A percentile compares a stretch with the other conserved stretches of the same genome.
These are phyloP conservation scores for Barbus barbus DNA, from an alignment of 2,113 vertebrate species.

Conservation along the genomic window DNA sequence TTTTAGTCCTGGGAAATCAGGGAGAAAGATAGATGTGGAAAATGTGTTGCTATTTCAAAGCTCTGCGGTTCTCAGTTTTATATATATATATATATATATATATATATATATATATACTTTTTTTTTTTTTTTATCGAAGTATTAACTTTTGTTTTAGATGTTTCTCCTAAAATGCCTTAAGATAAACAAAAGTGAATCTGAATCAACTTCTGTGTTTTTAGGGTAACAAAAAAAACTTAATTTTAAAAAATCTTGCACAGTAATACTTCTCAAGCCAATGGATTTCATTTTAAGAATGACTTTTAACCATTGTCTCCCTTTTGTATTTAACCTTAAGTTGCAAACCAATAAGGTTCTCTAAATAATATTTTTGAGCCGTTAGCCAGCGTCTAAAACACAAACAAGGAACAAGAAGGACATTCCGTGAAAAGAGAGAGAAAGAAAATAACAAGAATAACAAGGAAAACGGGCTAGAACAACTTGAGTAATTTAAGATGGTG, in stretches of 20 bases:
- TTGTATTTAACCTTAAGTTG: neutral
- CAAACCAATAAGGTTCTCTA: neutral
- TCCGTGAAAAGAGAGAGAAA: constrained; percentile 55
- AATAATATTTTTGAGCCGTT: neutral
- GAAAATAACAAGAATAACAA: neutral
- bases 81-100: no score
- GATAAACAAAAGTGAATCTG: neutral
- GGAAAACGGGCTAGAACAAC: neutral
- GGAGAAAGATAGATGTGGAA: neutral
- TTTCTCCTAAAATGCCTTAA: neutral
- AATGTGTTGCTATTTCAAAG: neutral
- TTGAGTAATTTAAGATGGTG: constrained; percentile 24
- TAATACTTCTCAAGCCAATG: neutral
- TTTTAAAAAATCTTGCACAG: neutral
- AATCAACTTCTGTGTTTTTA: neutral
- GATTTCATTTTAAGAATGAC: neutral
- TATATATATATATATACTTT: no score
- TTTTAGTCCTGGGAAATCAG: constrained; percentile 43
- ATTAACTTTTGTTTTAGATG: neutral
- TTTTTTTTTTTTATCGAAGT: neutral
- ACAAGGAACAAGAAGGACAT: neutral
- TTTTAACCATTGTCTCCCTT: neutral
- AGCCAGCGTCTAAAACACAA: neutral
- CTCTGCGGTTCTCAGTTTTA: neutral
- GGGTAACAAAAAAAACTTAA: neutral